Evolutionary conservation across 2,113 vertebrate species (phyloP), one percentile per base, ranked within the genome.

Genomic region (Trochalopteron elliotii): DNA sequence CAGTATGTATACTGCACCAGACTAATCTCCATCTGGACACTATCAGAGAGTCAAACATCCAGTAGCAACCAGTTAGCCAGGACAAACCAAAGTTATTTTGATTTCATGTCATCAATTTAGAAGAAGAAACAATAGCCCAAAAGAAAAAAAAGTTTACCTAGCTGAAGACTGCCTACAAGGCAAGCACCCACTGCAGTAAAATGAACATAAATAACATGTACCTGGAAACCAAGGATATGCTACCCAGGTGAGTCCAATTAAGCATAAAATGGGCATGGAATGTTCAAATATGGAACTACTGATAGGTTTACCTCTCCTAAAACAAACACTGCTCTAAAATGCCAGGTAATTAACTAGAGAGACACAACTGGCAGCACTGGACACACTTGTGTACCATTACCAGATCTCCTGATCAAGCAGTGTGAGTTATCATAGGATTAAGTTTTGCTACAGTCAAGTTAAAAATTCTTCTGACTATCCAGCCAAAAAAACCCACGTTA

Each of bases 351-450:
- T 86, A 20, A 77, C 47, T 47, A 59, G 5, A 88, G 50, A 70
- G 22, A 77, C 20, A 40, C 11, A 75, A 60, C 16, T 15, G 24
- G 39, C n/a, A 79, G 22, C 44, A 79, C 37, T 3, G 12, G 42
- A 13, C 49, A 81, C 42, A 17, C 31, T 24, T 31, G 45, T 0
- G 0, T 7, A 31, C 45, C 15, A 53, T 28, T 28, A 74, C 21
- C 6, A 28, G 25, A 24, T 31, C 42, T 56, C 33, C 70, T 23
- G 12, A 82, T 1, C 0, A 81, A 83, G 40, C 50, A 94, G 49
- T 77, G 52, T 0, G 0, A 75, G 12, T 68, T 57, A 76, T 30
- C 44, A 74, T 4, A 63, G 27, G 9, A 71, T 28, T 37, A 76
- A 56, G 40, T 79, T 70, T 47, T 60, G 22, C 35, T 45, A 82